These are phyloP conservation scores for Anguilla japonica DNA, from an alignment of 2,113 vertebrate species.

Conservation along the genomic window DNA sequence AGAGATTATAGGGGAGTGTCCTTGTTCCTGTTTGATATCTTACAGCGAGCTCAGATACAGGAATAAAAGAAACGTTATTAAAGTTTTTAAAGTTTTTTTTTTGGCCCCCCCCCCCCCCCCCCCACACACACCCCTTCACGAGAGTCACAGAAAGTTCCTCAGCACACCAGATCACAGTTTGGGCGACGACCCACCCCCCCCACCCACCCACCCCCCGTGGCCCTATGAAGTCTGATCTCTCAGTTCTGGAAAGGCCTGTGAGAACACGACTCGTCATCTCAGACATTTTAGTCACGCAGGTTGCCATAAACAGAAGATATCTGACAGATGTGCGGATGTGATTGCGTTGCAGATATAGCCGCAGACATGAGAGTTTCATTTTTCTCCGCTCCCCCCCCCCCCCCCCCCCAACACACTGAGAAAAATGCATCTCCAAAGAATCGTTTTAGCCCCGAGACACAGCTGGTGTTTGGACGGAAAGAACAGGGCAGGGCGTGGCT, in stretches of 20 bases:
- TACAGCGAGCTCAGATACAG: too few relatives aligned
- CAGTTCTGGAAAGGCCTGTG: neutral
- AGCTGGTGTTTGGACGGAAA: conserved; percentile 29
- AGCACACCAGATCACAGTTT: too few relatives aligned
- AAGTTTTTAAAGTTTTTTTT: too few relatives aligned
- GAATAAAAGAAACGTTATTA: too few relatives aligned
- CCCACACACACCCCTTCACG: too few relatives aligned
- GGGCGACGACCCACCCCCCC: too few relatives aligned
- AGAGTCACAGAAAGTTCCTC: too few relatives aligned
- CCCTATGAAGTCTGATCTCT: neutral
- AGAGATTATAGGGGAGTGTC: too few relatives aligned
- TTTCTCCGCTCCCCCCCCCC: neutral
- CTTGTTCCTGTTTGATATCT: too few relatives aligned
- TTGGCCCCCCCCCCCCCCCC: too few relatives aligned
- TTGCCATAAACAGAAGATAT: conserved; percentile 34
- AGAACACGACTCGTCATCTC: neutral
- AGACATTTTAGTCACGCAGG: neutral
- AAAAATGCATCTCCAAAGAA: conserved; percentile 15
- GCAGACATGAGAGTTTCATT: conserved; percentile 38
- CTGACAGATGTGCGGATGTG: conserved; percentile 49
- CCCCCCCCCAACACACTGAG: neutral
- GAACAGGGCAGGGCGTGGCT: conserved; percentile 19
- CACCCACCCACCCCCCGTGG: neutral
- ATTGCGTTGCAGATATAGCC: conserved; percentile 37
- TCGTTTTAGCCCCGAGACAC: conserved; percentile 12